These are phyloP conservation scores for Lytechinus variegatus DNA, from an alignment of 35 echinoderm and acorn worm genomes.

Conservation along the genomic window DNA sequence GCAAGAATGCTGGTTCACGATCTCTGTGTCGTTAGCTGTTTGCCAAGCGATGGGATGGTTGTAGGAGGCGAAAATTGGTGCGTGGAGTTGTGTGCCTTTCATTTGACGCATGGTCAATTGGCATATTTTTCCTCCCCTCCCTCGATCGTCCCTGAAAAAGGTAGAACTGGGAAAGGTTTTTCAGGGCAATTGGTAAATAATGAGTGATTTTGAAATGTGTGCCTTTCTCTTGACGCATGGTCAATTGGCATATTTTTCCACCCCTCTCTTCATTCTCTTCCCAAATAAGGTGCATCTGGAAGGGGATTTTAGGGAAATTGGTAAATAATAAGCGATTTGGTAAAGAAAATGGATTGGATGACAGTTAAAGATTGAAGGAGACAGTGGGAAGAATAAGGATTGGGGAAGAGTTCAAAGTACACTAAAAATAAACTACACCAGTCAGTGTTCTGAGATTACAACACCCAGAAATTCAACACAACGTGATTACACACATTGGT, in stretches of 20 bases:
- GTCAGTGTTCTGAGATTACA: too few species aligned
- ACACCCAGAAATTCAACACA: too few species aligned
- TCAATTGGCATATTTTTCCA: neutral
- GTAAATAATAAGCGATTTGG: neutral
- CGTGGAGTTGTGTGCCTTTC: neutral
- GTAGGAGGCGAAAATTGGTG: neutral
- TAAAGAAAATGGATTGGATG: neutral
- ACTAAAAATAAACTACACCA: too few species aligned
- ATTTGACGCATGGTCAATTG: slow-evolving; percentile 10
- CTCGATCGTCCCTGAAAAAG: neutral
- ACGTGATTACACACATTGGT: too few species aligned
- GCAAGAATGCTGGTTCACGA: neutral
- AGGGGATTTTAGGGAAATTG: neutral
- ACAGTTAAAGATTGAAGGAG: neutral
- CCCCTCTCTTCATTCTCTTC: neutral
- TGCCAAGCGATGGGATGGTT: neutral
- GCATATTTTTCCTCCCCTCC: neutral
- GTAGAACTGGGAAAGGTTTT: neutral
- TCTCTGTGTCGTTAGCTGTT: neutral
- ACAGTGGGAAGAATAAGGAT: neutral
- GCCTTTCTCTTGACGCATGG: neutral
- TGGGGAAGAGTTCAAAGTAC: too few species aligned
- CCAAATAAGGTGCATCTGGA: neutral
- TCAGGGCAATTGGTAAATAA: neutral
- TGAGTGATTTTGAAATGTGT: neutral